Conservation (phyloP, 2,113 vertebrate species). For the Triplophysa dalaica region DNA sequence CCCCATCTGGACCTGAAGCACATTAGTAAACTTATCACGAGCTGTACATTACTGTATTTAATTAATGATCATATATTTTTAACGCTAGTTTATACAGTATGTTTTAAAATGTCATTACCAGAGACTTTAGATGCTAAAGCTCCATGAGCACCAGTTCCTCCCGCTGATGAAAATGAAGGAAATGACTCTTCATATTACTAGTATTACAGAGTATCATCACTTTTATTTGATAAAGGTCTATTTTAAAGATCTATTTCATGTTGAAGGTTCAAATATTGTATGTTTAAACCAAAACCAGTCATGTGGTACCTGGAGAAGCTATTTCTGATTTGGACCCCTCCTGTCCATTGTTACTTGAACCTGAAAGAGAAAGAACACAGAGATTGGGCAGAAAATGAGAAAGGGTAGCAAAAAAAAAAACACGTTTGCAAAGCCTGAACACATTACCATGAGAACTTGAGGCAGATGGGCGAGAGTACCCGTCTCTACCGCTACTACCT, state of each 20-base stretch:
- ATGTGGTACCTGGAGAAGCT: constrained; percentile 31
- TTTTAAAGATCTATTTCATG: too few relatives aligned
- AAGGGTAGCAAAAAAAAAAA: not conserved
- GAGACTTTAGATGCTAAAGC: constrained; percentile 50
- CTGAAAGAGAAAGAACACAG: constrained; percentile 37
- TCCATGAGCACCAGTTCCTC: constrained; percentile 49
- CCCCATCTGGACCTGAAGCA: constrained; percentile 42
- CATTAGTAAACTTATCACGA: not conserved
- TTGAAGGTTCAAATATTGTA: too few relatives aligned
- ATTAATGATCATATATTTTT: not conserved
- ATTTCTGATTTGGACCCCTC: constrained; percentile 30
- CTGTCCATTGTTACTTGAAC: constrained; percentile 19
- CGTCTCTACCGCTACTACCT: constrained; percentile 45
- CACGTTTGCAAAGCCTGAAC: not conserved
- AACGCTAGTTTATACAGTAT: not conserved
- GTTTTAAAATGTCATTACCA: constrained; percentile 40
- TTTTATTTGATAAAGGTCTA: too few relatives aligned
- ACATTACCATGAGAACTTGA: constrained; percentile 54
- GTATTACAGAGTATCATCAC: not conserved
- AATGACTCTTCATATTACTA: not conserved
- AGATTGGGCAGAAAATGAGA: not conserved
- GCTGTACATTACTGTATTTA: not conserved
- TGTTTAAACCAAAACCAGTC: not conserved
- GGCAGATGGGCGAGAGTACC: constrained; percentile 18
- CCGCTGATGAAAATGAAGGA: constrained; percentile 4